Evolutionary conservation across 2,888 invertebrate genomes (phyloP).

Genomic region (Pinctada fucata): DNA sequence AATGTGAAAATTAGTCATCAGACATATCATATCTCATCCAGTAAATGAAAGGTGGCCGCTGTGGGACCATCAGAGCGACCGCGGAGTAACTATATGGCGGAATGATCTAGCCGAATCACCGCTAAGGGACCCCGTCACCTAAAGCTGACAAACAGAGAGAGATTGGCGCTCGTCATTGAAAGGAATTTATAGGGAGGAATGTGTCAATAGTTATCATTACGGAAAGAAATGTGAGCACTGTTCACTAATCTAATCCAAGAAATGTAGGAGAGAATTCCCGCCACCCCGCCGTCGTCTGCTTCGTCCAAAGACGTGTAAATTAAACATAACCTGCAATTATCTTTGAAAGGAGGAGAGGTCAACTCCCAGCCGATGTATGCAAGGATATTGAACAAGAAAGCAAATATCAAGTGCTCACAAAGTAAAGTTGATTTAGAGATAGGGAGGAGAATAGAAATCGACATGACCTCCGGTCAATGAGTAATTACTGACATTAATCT

Average conservation of each 20-base stretch:
- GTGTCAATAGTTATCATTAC: neutral
- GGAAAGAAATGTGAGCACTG: neutral
- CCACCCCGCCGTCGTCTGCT: too few relatives aligned
- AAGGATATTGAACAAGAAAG: too few relatives aligned
- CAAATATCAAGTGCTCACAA: too few relatives aligned
- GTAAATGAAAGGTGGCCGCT: neutral
- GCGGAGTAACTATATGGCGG: too few relatives aligned
- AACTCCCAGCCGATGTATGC: neutral
- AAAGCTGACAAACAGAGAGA: neutral
- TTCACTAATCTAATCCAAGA: constrained; percentile 1
- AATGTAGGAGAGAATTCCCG: neutral
- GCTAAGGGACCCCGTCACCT: neutral
- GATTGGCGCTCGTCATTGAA: neutral
- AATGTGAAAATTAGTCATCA: too few relatives aligned
- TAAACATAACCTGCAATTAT: neutral
- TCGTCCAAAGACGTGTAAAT: neutral
- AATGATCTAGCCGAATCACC: neutral
- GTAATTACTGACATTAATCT: too few relatives aligned
- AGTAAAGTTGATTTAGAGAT: too few relatives aligned
- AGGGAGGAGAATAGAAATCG: too few relatives aligned
- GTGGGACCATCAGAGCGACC: neutral
- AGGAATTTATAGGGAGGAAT: neutral
- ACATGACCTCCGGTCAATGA: too few relatives aligned
- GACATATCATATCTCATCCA: too few relatives aligned
- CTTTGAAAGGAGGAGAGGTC: neutral